Evolutionary conservation across 2,113 vertebrate genomes (phyloP).

Genomic region (Mungos mungo): DNA sequence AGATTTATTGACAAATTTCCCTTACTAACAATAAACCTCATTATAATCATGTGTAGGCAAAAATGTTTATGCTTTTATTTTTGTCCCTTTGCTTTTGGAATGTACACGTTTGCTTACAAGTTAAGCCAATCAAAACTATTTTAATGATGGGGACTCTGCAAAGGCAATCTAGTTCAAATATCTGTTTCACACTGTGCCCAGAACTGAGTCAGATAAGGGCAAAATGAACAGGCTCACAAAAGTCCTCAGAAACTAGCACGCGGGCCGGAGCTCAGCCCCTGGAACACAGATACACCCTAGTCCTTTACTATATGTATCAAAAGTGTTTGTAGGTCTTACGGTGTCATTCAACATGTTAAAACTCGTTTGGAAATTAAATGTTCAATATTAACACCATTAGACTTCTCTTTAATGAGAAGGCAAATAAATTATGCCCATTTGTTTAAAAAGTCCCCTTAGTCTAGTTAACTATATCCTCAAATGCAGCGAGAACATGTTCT

Average conservation of each 20-base stretch:
- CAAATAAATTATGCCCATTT: background rate
- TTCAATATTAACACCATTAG: background rate
- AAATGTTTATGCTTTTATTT: slow-evolving; percentile 27
- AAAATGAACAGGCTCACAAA: background rate
- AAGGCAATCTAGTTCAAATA: slow-evolving; percentile 28
- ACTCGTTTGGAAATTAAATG: background rate
- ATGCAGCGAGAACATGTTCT: background rate
- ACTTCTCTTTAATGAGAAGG: background rate
- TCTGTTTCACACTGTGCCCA: background rate
- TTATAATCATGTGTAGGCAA: background rate
- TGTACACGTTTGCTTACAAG: slow-evolving; percentile 27
- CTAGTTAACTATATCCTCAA: background rate
- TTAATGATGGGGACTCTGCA: slow-evolving; percentile 12
- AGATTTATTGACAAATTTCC: background rate
- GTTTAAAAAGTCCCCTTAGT: background rate
- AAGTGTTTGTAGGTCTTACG: background rate
- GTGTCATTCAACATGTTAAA: background rate
- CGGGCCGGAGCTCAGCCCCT: background rate
- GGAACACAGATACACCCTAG: background rate
- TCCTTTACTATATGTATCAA: background rate
- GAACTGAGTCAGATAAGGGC: background rate
- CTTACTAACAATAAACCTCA: slow-evolving; percentile 17
- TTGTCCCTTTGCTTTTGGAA: slow-evolving; percentile 25
- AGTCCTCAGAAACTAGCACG: background rate
- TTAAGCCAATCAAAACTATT: slow-evolving; percentile 17